These are phyloP conservation scores for Malaclemys terrapin DNA, from an alignment of 2,113 vertebrate genomes.

Conservation along the genomic window DNA sequence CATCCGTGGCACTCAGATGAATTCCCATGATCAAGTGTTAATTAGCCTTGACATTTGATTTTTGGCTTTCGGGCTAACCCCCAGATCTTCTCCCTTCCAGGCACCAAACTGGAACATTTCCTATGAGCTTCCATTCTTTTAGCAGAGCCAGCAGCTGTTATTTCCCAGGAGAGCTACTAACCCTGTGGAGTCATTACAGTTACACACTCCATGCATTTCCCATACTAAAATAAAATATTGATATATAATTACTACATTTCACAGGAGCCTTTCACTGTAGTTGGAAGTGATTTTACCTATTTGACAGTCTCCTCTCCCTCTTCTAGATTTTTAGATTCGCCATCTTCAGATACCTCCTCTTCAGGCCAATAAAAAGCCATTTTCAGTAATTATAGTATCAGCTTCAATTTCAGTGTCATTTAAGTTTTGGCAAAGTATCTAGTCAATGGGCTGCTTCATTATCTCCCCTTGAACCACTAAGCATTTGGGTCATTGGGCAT, in stretches of 20 bases:
- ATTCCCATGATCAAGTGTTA: not conserved
- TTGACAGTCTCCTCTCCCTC: not conserved
- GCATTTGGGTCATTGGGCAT: not conserved
- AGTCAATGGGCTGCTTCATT: not conserved
- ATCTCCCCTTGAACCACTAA: not conserved
- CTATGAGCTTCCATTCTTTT: accelerated
- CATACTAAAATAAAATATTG: too few relatives aligned
- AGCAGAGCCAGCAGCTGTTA: not conserved
- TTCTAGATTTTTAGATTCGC: not conserved
- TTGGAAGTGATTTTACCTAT: not conserved
- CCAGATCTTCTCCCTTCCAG: not conserved
- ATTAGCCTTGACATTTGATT: not conserved
- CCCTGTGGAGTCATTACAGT: not conserved
- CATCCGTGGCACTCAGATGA: too few relatives aligned
- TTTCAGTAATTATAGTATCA: not conserved
- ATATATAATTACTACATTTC: not conserved
- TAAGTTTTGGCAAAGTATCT: not conserved
- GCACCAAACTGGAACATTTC: not conserved
- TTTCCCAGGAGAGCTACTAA: not conserved
- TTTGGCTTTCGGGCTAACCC: too few relatives aligned
- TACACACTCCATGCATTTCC: not conserved
- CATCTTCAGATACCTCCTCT: not conserved
- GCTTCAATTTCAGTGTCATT: not conserved
- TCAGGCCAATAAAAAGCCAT: not conserved
- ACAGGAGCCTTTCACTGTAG: not conserved